Percentiles rank a stretch among this genome's conserved stretches.
Evolutionary conservation across 2,113 vertebrate species (phyloP).

Genomic region (Echinops telfairi): DNA sequence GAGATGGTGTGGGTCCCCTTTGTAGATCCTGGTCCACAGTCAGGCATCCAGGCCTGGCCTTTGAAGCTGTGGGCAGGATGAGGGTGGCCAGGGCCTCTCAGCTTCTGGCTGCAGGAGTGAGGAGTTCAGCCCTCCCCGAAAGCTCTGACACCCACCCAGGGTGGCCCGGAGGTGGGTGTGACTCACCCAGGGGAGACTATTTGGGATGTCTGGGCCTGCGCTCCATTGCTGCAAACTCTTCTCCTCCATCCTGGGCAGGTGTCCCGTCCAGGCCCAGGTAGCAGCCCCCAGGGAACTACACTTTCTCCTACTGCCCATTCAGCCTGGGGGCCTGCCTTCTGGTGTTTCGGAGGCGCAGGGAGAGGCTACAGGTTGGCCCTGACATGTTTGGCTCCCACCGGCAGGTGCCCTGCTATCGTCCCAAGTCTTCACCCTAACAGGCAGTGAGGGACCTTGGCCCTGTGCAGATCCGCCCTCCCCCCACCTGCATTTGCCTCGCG

Average conservation of each 20-base stretch:
- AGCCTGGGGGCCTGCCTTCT: background rate
- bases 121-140: background rate
- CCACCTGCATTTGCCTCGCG: fast-evolving
- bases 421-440: background rate
- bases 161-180: background rate
- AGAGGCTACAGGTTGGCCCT: background rate
- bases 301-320: background rate
- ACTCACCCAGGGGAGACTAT: fast-evolving
- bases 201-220: background rate
- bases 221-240: background rate
- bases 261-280: background rate
- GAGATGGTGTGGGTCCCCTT: background rate
- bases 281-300: background rate
- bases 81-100: background rate
- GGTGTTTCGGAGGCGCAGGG: background rate
- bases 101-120: background rate
- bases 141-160: background rate
- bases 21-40: background rate
- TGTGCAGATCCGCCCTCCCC: background rate
- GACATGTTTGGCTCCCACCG: background rate
- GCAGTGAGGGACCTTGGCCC: background rate
- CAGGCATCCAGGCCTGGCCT: background rate
- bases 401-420: background rate
- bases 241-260: background rate
- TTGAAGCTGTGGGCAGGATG: background rate